Base-by-base conservation (phyloP, 2,113 vertebrate species). In the Cottus gobio region DNA sequence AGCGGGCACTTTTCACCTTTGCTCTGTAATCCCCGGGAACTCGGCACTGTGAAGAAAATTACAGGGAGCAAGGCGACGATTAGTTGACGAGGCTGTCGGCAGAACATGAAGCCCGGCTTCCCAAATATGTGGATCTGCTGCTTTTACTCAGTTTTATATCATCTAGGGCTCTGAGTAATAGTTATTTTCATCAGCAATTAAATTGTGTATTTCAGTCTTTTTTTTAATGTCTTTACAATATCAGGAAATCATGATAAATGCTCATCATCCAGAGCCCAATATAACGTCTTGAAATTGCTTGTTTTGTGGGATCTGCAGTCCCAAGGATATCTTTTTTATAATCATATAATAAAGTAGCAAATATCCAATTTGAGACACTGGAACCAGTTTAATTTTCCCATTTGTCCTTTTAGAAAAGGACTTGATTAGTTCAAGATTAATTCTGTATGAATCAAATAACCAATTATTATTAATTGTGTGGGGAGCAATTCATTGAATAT, bases 1-100 rank as follows among this genome's bases (percentile, higher is more conserved):
- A 89, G 60, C 83, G 71, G 48, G 54, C 65, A 81, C 77, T 83
- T 91, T 89, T 83, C 85, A 77, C 84, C 75, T 82, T 83, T 83
- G 52, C 79, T 75, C 56, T 68, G 50, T 62, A 63, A 63, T 84
- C 68, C 68, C 30, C 10, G 7, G 26, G 30, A 80, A 71, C 76
- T 39, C 65, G 71, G 50, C 62, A 8, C 56, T 4, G 42, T 8
- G 31, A 37, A 31, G 44, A 52, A 52, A 57, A 71, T 65, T 13
- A 60, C 37, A 39, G 42, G 31, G 61, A 74, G 66, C 56, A 28
- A 61, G 58, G 48, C 4, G 50, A 64, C 44, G 70, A 83, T 72
- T 72, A 37, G 67, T 66, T 22, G 4, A 30, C 48, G 30, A 62
- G 15, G 26, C 37, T 34, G 42, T 24, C 9, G 58, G 36, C 9